Base-by-base conservation (phyloP, 2,888 invertebrate species). In the Lingula anatina region DNA sequence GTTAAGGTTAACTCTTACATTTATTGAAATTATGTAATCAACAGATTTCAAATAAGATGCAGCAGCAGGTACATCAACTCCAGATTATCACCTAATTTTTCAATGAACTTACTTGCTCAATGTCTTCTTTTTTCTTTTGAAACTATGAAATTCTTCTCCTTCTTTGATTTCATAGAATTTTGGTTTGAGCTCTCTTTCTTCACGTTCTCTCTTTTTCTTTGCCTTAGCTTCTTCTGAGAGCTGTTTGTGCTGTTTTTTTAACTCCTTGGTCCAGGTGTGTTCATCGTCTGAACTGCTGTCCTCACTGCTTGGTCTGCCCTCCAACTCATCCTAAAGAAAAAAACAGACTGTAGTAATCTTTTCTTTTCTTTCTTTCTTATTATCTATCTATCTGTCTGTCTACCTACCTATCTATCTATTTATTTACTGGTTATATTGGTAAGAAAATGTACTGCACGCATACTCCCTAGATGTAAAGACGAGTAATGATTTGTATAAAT, bases 181-280 rank as follows among this genome's bases (percentile, higher is more conserved):
- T 0, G 84, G 81, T 62, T 80, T 77, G 41, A 44, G 47, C n/a
- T n/a, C n/a, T n/a, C n/a, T n/a, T 59, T 54, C 53, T 62, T 47
- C 49, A 55, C 75, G 55, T 65, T 72, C 59, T 77, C 66, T 62
- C 70, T 68, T 64, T 70, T 85, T 80, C 44, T 57, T 24, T 3
- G 24, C 37, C 36, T 35, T 31, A 0, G 21, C 27, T 27, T 51
- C 42, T 20, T 36, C 12, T 9, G 26, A 39, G 18, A 85, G 81
- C n/a, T 83, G 78, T 65, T 81, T 82, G 68, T 88, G 86, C 66
- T 87, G 85, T 66, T 86, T 86, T 66, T 88, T 87, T 50, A 90
- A 84, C 77, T 91, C 89, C 67, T 86, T 47, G 25, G 84, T 83
- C 87, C 88, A 90, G 4, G 84, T 82, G 53, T 84, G 84, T 47